Conservation (phyloP, 2,888 invertebrate species). For the Tiphia femorata region DNA sequence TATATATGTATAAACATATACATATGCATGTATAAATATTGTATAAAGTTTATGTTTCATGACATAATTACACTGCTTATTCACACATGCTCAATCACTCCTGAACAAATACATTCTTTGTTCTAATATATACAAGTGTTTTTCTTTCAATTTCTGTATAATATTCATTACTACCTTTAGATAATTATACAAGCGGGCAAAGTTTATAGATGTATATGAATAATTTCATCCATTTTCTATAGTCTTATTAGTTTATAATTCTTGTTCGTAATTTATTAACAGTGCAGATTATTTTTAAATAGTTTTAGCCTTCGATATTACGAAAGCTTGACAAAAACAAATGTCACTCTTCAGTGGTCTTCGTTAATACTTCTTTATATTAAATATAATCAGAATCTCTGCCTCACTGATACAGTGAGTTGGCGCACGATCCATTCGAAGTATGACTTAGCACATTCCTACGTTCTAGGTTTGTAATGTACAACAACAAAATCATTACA, state of each 20-base stretch:
- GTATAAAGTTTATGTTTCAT: slow-evolving; percentile 32
- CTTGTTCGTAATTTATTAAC: slow-evolving; percentile 32
- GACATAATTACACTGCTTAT: slow-evolving; percentile 42
- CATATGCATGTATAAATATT: slow-evolving; percentile 36
- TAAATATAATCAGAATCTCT: slow-evolving; percentile 57
- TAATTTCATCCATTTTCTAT: slow-evolving; percentile 31
- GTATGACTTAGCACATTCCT: slow-evolving; percentile 53
- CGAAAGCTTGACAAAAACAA: slow-evolving; percentile 29
- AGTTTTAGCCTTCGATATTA: slow-evolving; percentile 20
- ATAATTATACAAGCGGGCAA: slow-evolving; percentile 52
- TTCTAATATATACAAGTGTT: no score
- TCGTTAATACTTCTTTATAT: slow-evolving; percentile 63
- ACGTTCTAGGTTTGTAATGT: slow-evolving; percentile 54
- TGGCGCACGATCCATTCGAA: slow-evolving; percentile 46
- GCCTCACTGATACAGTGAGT: slow-evolving; percentile 69
- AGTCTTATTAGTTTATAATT: slow-evolving; percentile 23
- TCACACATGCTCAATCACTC: slow-evolving; percentile 42
- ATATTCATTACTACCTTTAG: slow-evolving; percentile 28
- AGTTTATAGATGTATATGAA: slow-evolving; percentile 43
- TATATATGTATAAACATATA: no score
- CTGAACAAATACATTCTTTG: slow-evolving; percentile 41
- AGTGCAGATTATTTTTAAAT: slow-evolving; percentile 30
- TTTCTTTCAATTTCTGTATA: slow-evolving; percentile 53
- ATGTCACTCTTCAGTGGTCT: slow-evolving; percentile 35
- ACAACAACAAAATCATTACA: slow-evolving; percentile 46